A percentile compares a stretch with the other conserved stretches of the same genome.
Evolutionary conservation across 2,113 vertebrate species (phyloP).

Genomic region (Cynopterus brachyotis): DNA sequence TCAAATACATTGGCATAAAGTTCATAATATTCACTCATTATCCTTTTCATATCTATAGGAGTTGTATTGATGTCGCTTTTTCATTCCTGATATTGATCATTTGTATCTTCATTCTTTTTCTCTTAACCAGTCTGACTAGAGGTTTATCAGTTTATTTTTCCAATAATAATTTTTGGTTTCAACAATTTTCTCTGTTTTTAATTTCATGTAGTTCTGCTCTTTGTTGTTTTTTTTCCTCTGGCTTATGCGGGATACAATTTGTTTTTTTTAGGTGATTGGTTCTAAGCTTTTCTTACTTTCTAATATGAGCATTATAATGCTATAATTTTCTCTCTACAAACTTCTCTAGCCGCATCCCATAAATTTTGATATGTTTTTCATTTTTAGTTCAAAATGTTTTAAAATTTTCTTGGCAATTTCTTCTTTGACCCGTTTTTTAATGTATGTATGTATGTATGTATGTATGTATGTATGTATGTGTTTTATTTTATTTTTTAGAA

Average conservation of each 20-base stretch:
- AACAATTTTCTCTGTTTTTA: not conserved
- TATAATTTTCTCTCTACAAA: not conserved
- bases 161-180: not conserved
- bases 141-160: not conserved
- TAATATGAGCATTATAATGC: constrained; percentile 5
- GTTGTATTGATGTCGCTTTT: not conserved
- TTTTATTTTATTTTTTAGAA: no score
- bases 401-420: not conserved
- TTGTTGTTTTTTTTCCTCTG: not conserved
- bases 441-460: no score
- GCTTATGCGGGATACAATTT: not conserved
- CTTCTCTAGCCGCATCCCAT: not conserved
- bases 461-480: no score
- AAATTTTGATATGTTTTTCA: constrained; percentile 26
- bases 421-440: not conserved
- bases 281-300: constrained; percentile 1
- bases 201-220: not conserved
- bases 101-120: not conserved
- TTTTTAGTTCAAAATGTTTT: not conserved
- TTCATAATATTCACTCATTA: not conserved
- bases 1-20: not conserved
- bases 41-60: not conserved
- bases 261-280: not conserved
- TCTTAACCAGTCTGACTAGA: not conserved
- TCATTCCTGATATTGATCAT: not conserved